phyloP scores from a whole-genome alignment of 1,140 invertebrate genomes.

The Euura saliciscinereae region DNA sequence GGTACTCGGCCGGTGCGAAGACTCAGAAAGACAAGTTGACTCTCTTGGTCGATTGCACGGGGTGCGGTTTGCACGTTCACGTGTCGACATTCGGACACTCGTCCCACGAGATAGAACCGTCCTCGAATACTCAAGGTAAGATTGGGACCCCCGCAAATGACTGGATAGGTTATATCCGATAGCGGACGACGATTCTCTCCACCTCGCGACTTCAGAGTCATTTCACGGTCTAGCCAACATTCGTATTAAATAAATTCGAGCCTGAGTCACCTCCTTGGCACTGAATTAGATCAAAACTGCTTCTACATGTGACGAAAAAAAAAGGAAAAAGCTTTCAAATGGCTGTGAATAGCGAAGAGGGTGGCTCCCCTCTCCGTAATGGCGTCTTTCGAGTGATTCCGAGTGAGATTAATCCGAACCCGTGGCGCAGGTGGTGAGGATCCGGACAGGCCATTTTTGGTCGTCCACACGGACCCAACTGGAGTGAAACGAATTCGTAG shows the following conservation, averaged over 20 bases:
- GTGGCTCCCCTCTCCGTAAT: too few species aligned
- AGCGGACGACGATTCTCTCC: background rate
- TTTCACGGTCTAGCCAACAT: background rate
- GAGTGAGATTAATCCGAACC: too few species aligned
- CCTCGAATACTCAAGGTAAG: slow-evolving; percentile 53
- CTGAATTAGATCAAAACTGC: background rate
- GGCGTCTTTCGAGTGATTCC: too few species aligned
- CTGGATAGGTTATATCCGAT: too few species aligned
- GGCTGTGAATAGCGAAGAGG: too few species aligned
- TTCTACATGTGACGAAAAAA: too few species aligned
- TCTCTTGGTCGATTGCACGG: slow-evolving; percentile 83
- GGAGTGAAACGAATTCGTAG: slow-evolving; percentile 73
- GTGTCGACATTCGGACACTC: slow-evolving; percentile 59
- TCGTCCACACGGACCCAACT: slow-evolving; percentile 77
- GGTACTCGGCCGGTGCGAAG: slow-evolving; percentile 65
- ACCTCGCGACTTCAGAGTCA: background rate
- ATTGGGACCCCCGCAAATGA: background rate
- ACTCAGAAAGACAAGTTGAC: slow-evolving; percentile 68
- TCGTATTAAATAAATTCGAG: background rate
- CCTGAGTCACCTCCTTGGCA: background rate
- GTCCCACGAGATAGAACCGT: slow-evolving; percentile 51
- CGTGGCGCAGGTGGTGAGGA: slow-evolving; percentile 51
- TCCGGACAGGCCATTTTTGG: slow-evolving; percentile 81
- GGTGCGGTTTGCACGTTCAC: slow-evolving; percentile 76
- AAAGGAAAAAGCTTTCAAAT: too few species aligned